Base-by-base conservation (phyloP, 2,888 invertebrate species). In the Matsumyia berberina region DNA sequence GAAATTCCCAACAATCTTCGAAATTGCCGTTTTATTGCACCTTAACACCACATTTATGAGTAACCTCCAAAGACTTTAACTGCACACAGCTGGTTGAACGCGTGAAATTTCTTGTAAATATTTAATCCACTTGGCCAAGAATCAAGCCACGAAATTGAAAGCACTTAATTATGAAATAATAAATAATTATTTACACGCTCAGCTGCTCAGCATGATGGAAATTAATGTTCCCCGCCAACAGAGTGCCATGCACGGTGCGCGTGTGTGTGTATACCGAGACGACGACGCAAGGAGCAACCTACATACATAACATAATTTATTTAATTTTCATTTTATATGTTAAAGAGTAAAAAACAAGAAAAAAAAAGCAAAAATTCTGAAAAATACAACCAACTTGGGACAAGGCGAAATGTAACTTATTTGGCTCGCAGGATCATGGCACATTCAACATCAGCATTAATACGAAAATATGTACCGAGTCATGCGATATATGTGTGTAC, bases 311-410 rank as follows among this genome's bases (percentile, higher is more conserved):
- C 17, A 66, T 39, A 57, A 77, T 72, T 74, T 46, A 74, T 85
- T 74, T 79, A 79, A 83, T 73, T 69, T 85, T 58, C 66, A 64
- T 80, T 74, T 74, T 66, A 64, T 70, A 66, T 51, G 57, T 69
- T 57, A 42, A 76, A 76, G 67, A 66, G 37, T 42, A 24, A 24
- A 24, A 24, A 24, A 24, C 24, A 24, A n/a, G 24, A 24, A 46
- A 35, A 44, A 39, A 49, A 33, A 49, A 24, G 44, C 29, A 57
- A 33, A 37, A 35, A 17, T 6, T 12, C 8, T 15, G 31, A 24
- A 53, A 60, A 17, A 58, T 33, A 53, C 66, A 46, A 67, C 49
- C 67, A 57, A 67, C 72, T 67, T 33, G 60, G 78, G 72, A 67
- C 64, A 11, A 17, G 7, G 46, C 35, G 42, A 60, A 72, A 60